Percentiles rank a stretch among this genome's conserved stretches.
Conservation (phyloP, 2,113 vertebrate species). For the Pteropus alecto region DNA sequence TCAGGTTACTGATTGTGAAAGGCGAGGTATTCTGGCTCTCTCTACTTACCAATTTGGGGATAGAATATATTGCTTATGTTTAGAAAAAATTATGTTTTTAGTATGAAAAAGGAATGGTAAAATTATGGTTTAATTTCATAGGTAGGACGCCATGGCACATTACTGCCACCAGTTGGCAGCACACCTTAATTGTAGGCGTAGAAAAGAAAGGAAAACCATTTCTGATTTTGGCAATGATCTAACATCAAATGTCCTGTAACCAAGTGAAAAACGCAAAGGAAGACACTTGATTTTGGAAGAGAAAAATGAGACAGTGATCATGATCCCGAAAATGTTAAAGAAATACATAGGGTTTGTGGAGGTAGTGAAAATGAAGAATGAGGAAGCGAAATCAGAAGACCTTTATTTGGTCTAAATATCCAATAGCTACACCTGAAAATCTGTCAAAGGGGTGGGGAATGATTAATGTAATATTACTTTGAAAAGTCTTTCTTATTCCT, state of each 20-base stretch:
- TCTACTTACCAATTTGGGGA: not conserved
- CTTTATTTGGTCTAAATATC: slow-evolving; percentile 14
- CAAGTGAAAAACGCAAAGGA: not conserved
- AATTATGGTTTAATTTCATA: not conserved
- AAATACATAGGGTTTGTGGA: not conserved
- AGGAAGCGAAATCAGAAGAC: not conserved
- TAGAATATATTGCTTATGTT: slow-evolving; percentile 10
- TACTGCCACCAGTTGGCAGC: slow-evolving; percentile 45
- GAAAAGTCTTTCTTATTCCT: not conserved
- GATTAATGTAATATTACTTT: not conserved
- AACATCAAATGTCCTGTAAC: not conserved
- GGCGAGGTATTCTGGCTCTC: not conserved
- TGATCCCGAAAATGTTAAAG: not conserved
- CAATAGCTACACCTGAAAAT: not conserved
- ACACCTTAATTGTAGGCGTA: slow-evolving; percentile 57
- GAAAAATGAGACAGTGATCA: not conserved
- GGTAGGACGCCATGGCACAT: not conserved
- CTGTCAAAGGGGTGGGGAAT: not conserved
- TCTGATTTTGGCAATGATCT: not conserved
- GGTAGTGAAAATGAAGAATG: not conserved
- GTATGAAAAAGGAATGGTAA: slow-evolving; percentile 15
- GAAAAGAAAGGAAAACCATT: not conserved
- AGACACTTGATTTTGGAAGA: not conserved
- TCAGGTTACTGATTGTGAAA: slow-evolving; percentile 1
- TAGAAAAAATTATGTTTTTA: not conserved